Percentiles rank a stretch among this genome's conserved stretches.
Evolutionary conservation across 2,888 invertebrate species (phyloP).

Genomic region (Alsophila aescularia): DNA sequence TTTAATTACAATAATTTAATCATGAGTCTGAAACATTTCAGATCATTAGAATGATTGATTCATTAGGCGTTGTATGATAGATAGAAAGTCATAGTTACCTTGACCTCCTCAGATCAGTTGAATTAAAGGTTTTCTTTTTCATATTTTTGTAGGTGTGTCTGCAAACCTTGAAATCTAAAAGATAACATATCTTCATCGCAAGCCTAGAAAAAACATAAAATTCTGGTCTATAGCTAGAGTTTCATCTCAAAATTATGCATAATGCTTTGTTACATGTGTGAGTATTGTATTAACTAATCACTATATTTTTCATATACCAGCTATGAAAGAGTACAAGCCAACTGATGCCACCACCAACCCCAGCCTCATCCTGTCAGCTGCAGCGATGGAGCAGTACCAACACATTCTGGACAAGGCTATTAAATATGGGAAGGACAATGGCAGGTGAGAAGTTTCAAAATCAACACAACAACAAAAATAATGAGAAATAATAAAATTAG

Average conservation of each 20-base stretch:
- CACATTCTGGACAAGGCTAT: conserved; percentile 95
- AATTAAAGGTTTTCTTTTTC: no score
- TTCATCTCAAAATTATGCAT: no score
- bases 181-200: no score
- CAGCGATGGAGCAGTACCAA: conserved; percentile 97
- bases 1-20: background rate
- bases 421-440: conserved; percentile 88
- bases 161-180: no score
- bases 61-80: background rate
- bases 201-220: no score
- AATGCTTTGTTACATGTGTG: no score
- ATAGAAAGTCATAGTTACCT: background rate
- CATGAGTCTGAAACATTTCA: background rate
- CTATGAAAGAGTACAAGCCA: conserved; percentile 98
- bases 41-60: background rate
- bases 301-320: conserved; percentile 75
- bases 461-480: no score
- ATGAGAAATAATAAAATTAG: no score
- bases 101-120: background rate
- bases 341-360: conserved; percentile 99
- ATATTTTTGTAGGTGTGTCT: no score
- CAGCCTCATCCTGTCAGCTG: conserved; percentile 97
- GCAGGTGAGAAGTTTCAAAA: conserved; percentile 67
- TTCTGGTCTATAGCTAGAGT: no score
- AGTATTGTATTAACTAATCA: no score